Conservation (phyloP, 2,888 invertebrate species). For the Furcula furcula region DNA sequence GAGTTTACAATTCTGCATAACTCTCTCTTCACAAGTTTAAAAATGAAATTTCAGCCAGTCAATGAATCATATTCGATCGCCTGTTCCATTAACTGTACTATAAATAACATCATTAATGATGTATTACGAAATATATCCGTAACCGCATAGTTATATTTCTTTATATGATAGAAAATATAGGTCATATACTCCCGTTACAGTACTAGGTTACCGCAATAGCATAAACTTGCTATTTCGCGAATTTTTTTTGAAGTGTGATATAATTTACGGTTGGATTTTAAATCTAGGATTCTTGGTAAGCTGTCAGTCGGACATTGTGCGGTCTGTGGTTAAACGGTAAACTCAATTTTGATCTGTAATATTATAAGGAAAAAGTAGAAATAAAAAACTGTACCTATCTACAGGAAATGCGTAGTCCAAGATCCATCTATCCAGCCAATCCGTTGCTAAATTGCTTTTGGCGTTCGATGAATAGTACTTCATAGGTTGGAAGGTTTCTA, state of each 20-base stretch:
- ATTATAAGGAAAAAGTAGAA: constrained; percentile 1
- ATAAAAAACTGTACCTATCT: too few species aligned
- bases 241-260: constrained; percentile 16
- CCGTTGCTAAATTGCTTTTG: too few species aligned
- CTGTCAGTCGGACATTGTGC: constrained; percentile 15
- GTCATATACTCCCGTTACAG: constrained; percentile 23
- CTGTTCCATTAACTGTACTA: constrained; percentile 22
- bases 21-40: too few species aligned
- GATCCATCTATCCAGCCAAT: too few species aligned
- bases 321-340: constrained; percentile 13
- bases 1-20: too few species aligned
- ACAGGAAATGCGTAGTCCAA: too few species aligned
- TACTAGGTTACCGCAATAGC: constrained; percentile 25
- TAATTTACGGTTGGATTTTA: constrained; percentile 20
- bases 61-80: constrained; percentile 11
- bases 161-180: constrained; percentile 22
- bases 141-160: constrained; percentile 16
- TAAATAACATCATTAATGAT: constrained; percentile 36
- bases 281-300: constrained; percentile 18
- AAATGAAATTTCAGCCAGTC: too few species aligned
- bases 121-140: constrained; percentile 21
- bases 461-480: too few species aligned
- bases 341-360: constrained; percentile 3
- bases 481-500: too few species aligned
- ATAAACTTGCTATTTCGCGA: constrained; percentile 13